Conservation (phyloP, 2,113 vertebrate species). For the Myotis davidii region DNA sequence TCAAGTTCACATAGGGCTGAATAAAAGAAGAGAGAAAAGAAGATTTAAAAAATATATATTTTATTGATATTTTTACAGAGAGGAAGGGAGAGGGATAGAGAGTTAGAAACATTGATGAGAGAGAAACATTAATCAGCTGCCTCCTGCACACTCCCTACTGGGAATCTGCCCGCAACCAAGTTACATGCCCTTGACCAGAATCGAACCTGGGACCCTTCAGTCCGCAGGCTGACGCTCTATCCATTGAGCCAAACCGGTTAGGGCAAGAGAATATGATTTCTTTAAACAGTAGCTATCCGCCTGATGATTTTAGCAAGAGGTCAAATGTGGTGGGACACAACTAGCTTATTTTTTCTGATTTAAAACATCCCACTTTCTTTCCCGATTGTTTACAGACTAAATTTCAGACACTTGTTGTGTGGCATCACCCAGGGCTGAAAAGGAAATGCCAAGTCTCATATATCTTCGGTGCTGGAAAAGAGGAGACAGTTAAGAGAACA, state of each 20-base stretch:
- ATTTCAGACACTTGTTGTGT: neutral
- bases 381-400: neutral
- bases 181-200: no score
- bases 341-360: neutral
- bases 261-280: neutral
- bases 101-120: no score
- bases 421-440: neutral
- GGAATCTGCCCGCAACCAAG: no score
- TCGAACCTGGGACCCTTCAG: no score
- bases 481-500: constrained; percentile 45
- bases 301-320: neutral
- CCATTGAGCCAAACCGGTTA: no score
- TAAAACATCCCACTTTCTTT: neutral
- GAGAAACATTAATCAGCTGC: no score
- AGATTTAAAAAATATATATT: neutral
- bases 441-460: neutral
- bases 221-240: no score
- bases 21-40: neutral
- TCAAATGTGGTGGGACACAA: neutral
- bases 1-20: neutral
- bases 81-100: no score
- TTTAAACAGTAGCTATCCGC: neutral
- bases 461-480: neutral
- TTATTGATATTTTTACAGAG: no score
- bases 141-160: no score